Evolutionary conservation across 2,113 vertebrate species (phyloP), one percentile per base, ranked within the genome.

Genomic region (Pollachius pollachius): DNA sequence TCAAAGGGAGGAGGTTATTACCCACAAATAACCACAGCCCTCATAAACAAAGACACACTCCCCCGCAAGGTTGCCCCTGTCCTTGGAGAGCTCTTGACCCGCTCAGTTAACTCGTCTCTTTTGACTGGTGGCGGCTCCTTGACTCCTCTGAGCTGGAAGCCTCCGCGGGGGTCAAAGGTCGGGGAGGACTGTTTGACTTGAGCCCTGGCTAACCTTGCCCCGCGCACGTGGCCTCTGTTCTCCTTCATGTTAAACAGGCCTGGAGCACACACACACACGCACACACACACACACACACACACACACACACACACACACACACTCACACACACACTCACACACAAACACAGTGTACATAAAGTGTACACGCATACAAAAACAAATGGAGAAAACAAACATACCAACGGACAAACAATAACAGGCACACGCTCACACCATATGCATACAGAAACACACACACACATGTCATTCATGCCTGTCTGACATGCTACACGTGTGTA

Each of bases 201-300:
- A 77, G 85, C 84, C 82, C 82, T 79, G 78, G 75, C 85, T 83
- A 85, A 87, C 80, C 84, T 74, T 67, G 71, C 62, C 65, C 52
- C 71, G 72, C 78, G 77, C 74, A 80, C 64, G 72, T 80, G 85
- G 82, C 79, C 83, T 88, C 79, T 64, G 62, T 74, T 85, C 85
- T 81, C 81, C 89, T 88, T 89, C 77, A 88, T 87, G 87, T 88
- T 85, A 76, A 76, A 85, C 75, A 81, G 79, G 79, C 85, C 85
- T 85, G 70, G 0, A 88, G 87, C 70, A 68, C 61, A 41, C 58
- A 69, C 62, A 67, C 69, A 60, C 72, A 56, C 70, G 25, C 59
- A 63, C 65, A 60, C 65, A 52, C 65, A 69, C 69, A 62, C 66
- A 72, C 68, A 61, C 66, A 58, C 52, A 58, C 65, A 68, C 67